phyloP scores from a whole-genome alignment of 2,797 vertebrate genomes.

The Orientallactaga sibirica region DNA sequence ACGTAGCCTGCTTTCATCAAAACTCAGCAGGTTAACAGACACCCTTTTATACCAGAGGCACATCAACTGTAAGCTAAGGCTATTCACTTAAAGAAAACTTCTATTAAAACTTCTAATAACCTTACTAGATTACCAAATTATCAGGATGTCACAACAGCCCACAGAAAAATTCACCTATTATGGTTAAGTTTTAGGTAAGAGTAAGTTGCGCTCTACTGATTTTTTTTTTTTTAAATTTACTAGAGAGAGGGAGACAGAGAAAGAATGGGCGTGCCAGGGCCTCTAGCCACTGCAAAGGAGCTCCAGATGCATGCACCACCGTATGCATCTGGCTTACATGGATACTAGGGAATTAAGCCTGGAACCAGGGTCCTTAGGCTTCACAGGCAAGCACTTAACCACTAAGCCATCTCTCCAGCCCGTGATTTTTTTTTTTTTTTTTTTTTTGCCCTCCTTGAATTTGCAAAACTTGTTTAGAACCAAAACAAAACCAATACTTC shows the following conservation, averaged over 20 bases:
- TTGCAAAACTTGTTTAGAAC: neutral
- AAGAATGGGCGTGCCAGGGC: no score
- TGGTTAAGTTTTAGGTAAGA: neutral
- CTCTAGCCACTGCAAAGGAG: no score
- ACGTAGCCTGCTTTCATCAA: neutral
- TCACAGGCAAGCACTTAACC: no score
- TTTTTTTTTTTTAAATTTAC: neutral
- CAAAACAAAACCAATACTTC: conserved; percentile 43
- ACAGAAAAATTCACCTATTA: neutral
- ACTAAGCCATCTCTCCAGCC: no score
- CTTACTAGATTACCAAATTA: neutral
- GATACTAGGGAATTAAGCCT: no score
- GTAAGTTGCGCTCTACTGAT: neutral
- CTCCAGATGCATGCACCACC: no score
- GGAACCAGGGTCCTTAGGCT: no score
- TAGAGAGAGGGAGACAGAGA: no score
- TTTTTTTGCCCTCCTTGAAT: conserved; percentile 6
- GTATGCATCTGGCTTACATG: no score
- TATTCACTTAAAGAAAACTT: conserved; percentile 15
- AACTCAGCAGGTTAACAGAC: conserved; percentile 18
- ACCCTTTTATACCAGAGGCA: neutral
- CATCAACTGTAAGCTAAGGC: neutral
- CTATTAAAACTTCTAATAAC: neutral
- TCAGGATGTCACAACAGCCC: neutral
- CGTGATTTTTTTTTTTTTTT: no score